A percentile compares a stretch with the other conserved stretches of the same genome.
These are phyloP conservation scores for Neolamprologus modestus DNA, from an alignment of 2,113 vertebrate species.

Conservation along the genomic window DNA sequence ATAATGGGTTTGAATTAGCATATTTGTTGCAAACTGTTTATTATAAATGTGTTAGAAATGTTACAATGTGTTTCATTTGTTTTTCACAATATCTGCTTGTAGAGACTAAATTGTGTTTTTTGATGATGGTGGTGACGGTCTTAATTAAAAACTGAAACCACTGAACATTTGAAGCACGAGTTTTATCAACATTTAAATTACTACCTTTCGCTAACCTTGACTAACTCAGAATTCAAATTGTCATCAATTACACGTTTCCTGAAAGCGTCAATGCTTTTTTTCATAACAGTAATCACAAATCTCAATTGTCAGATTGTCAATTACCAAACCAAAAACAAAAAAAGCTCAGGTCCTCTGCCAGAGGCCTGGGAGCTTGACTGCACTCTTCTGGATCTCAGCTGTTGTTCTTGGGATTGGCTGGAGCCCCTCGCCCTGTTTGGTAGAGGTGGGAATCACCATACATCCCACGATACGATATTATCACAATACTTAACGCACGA, in stretches of 20 bases:
- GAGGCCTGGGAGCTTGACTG: neutral
- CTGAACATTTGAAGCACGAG: neutral
- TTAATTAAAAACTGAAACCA: neutral
- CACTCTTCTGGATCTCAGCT: neutral
- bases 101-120: neutral
- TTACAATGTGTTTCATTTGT: neutral
- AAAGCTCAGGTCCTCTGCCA: fast-evolving
- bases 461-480: no score
- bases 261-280: neutral
- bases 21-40: neutral
- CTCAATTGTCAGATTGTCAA: neutral
- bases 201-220: neutral
- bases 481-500: no score
- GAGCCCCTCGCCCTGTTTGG: neutral
- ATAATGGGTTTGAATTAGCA: neutral
- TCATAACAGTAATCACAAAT: neutral
- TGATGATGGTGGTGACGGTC: neutral
- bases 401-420: neutral
- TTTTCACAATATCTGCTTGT: neutral
- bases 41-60: neutral
- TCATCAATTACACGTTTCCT: neutral
- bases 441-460: no score
- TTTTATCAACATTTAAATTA: neutral
- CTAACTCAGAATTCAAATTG: fast-evolving
- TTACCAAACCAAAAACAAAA: neutral